Percentiles rank a stretch among this genome's conserved stretches.
Evolutionary conservation across 1,140 invertebrate genomes (phyloP).

Genomic region (Pachyrhynchus sulphureomaculatus): DNA sequence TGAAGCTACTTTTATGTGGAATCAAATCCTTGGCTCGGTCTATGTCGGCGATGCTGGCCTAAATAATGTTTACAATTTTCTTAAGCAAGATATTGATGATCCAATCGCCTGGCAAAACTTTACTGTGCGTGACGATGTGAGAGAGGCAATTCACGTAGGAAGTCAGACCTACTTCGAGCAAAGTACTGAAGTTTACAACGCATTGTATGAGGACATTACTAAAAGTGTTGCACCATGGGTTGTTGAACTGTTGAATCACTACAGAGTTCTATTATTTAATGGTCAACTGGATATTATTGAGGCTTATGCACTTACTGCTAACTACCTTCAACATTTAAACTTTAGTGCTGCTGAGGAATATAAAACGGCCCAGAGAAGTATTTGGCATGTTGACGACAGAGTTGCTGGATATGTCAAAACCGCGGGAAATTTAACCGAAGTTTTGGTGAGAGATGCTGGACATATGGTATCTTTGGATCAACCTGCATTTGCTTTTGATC

Average conservation of each 20-base stretch:
- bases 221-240: constrained; percentile 76
- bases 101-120: constrained; percentile 56
- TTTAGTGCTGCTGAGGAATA: too few species aligned
- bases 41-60: constrained; percentile 68
- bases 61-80: constrained; percentile 58
- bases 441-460: too few species aligned
- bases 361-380: too few species aligned
- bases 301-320: constrained; percentile 73
- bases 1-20: constrained; percentile 61
- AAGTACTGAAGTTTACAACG: constrained; percentile 61
- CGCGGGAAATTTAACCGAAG: too few species aligned
- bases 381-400: too few species aligned
- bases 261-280: constrained; percentile 72
- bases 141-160: constrained; percentile 54
- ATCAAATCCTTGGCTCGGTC: constrained; percentile 54
- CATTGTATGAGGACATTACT: constrained; percentile 78
- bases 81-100: constrained; percentile 49
- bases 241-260: constrained; percentile 65
- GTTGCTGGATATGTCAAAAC: too few species aligned
- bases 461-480: too few species aligned
- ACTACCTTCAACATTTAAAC: too few species aligned
- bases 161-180: constrained; percentile 54
- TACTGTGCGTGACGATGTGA: constrained; percentile 59
- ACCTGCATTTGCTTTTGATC: too few species aligned
- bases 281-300: too few species aligned